Evolutionary conservation across 2,113 vertebrate species (phyloP), one percentile per base, ranked within the genome.

Genomic region (Sterna hirundo): DNA sequence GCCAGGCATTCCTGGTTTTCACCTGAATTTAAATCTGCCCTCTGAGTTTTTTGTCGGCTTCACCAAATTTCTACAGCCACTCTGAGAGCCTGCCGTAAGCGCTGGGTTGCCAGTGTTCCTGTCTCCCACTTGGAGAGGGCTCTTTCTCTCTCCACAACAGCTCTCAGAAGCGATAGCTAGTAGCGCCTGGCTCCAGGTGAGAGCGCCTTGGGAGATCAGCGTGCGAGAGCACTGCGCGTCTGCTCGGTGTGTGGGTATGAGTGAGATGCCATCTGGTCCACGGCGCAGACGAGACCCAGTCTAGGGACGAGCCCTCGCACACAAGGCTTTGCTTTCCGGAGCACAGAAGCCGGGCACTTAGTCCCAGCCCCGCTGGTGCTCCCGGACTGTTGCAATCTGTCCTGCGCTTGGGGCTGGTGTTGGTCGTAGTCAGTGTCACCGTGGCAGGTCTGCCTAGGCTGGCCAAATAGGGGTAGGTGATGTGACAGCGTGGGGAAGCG

Each of bases 21-120:
- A 58, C 82, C 68, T 70, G 51, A 58, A 36, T n/a, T 78, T 85
- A 80, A 62, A 87, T 94, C 90, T 66, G 26, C 55, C 82, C 71
- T 83, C 65, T 27, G 42, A 64, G 42, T 15, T 47, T 94, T 94
- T 95, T 86, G 34, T 68, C 11, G 7, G 40, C 46, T 49, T 89
- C 74, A 61, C 70, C 38, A 81, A 49, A 93, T 81, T 88, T 61
- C 64, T 55, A 2, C 0, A 3, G 76, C 40, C 42, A 15, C 34
- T 86, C 75, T 70, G 71, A 80, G 61, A 83, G n/a, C 71, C 71
- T 80, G 68, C 46, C 0, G 0, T 68, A 82, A 84, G 29, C 22
- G 57, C 74, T 0, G 2, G 49, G 3, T 75, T 77, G 26, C 51
- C 68, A 7, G 29, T 36, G 80, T 52, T 84, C 86, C 80, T 54